Evolutionary conservation across 2,113 vertebrate species (phyloP).

Genomic region (Tricholaema leucomelas): DNA sequence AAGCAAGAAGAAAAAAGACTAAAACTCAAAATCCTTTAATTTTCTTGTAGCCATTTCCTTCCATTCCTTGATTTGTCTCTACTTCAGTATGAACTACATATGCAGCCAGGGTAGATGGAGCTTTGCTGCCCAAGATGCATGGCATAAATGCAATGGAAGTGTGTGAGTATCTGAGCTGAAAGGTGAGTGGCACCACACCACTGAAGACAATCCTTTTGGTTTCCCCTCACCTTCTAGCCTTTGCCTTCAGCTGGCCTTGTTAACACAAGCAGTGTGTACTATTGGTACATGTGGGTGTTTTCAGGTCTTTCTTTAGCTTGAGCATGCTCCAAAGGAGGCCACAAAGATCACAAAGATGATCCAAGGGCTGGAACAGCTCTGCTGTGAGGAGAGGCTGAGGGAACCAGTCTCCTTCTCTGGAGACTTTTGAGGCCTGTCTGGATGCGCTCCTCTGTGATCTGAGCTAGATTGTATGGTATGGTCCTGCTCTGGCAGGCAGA

Average conservation of each 20-base stretch:
- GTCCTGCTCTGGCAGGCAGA: too few species aligned
- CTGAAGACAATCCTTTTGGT: neutral
- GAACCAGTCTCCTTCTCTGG: too few species aligned
- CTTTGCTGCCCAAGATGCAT: neutral
- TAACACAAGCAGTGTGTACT: neutral
- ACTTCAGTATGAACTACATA: neutral
- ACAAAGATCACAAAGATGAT: too few species aligned
- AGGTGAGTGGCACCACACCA: neutral
- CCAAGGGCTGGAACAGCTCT: too few species aligned
- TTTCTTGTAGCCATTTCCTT: neutral
- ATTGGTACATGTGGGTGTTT: neutral
- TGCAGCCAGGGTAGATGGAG: neutral
- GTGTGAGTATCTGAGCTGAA: neutral
- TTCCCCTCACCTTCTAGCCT: neutral
- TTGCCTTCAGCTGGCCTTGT: neutral
- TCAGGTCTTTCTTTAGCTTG: neutral
- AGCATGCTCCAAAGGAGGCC: neutral
- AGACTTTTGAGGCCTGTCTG: too few species aligned
- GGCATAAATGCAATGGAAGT: neutral
- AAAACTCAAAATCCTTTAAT: neutral
- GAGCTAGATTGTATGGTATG: too few species aligned
- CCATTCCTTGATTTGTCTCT: neutral
- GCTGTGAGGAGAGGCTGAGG: too few species aligned
- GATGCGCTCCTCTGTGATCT: too few species aligned
- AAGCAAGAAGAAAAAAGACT: neutral